Evolutionary conservation across 2,888 invertebrate genomes (phyloP).

Genomic region (Lordiphosa andalusiaca): DNA sequence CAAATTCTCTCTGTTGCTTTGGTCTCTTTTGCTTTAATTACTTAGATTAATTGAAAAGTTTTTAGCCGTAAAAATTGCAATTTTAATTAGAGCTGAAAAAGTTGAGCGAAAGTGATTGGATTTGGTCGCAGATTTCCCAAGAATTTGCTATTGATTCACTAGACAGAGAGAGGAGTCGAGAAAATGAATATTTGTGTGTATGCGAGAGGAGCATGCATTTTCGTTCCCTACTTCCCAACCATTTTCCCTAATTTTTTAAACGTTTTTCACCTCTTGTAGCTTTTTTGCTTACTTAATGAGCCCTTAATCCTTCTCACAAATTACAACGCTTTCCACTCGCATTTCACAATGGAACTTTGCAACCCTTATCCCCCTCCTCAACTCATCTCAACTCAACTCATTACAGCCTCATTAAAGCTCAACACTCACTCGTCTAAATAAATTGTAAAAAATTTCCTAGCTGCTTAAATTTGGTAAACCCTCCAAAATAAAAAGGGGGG

Average conservation of each 20-base stretch:
- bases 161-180: too few species aligned
- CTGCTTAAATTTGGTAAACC: slow-evolving; percentile 13
- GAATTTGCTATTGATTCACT: too few species aligned
- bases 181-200: too few species aligned
- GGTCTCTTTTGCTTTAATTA: slow-evolving; percentile 54
- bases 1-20: background rate
- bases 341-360: slow-evolving; percentile 10
- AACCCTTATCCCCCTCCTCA: slow-evolving; percentile 3
- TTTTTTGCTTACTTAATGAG: slow-evolving; percentile 2
- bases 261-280: background rate
- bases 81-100: slow-evolving; percentile 21
- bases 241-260: background rate
- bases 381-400: slow-evolving; percentile 8
- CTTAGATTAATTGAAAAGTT: slow-evolving; percentile 62
- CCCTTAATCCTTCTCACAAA: slow-evolving; percentile 13
- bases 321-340: slow-evolving; percentile 14
- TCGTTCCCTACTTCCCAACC: too few species aligned
- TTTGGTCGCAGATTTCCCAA: too few species aligned
- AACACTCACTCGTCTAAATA: slow-evolving; percentile 21
- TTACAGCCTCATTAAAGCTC: slow-evolving; percentile 28
- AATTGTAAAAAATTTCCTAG: slow-evolving; percentile 18
- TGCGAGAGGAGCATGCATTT: too few species aligned
- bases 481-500: background rate
- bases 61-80: background rate
- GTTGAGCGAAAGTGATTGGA: too few species aligned